Evolutionary conservation across 2,113 vertebrate species (phyloP), one percentile per base, ranked within the genome.

Genomic region (Pygoscelis antarcticus): DNA sequence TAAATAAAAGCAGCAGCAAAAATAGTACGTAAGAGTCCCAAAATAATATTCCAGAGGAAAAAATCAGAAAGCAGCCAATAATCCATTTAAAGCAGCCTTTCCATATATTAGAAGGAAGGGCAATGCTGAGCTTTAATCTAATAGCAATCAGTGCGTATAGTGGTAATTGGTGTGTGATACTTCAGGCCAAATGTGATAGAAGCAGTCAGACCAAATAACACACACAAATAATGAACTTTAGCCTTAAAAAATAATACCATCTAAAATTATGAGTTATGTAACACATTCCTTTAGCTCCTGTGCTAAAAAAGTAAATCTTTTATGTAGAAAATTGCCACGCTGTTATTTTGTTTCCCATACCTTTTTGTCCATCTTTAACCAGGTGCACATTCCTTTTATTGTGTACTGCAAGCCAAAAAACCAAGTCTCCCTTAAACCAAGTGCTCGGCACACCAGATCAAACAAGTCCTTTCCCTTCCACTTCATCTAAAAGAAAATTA

Each of bases 391-490:
- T 92, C 99, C 99, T 97, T 99, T 99, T 16, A 99, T 93, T 4
- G 98, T 98, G 96, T 99, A 99, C 77, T 99, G 98, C 57, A 99
- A 98, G 49, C 99, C 99, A 95, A 99, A 99, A 94, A 99, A 99
- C 99, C 99, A 99, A 23, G 99, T 99, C 95, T 99, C 99, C 89
- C 99, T 98, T 36, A 99, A 96, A 58, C 99, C 99, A 26, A 99
- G 98, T 1, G 99, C 99, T 64, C 99, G 97, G 83, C 99, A 99
- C 80, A 99, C 99, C 96, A 99, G 94, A 90, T 99, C 99, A 98
- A 99, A 99, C 83, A 99, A 96, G 74, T 99, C 99, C 94, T 99
- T 99, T 26, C 99, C 99, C 95, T 99, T 99, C 99, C 99, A 99
- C 91, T 99, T 99, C 64, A 99, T 98, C 99, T 99, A 80, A 40